Percentiles rank a stretch among this genome's conserved stretches.
Conservation (phyloP, 2,888 invertebrate genomes). For the Macropis europaea region DNA sequence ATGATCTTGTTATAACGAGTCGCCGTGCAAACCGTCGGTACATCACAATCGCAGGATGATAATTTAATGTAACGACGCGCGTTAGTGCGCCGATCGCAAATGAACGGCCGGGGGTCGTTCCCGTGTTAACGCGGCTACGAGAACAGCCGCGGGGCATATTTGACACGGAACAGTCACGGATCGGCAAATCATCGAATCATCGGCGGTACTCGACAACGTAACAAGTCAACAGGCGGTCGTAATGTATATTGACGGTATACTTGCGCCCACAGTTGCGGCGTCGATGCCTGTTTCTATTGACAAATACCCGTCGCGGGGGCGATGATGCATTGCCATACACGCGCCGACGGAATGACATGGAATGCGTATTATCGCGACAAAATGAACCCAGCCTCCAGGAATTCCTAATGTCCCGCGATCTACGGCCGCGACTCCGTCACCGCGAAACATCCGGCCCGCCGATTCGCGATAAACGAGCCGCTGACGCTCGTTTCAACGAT, state of each 20-base stretch:
- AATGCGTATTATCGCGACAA: slow-evolving; percentile 65
- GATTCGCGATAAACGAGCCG: no score
- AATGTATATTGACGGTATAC: slow-evolving; percentile 71
- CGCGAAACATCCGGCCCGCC: no score
- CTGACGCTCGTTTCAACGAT: no score
- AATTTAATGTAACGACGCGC: slow-evolving; percentile 73
- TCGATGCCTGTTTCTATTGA: slow-evolving; percentile 74
- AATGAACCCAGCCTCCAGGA: slow-evolving; percentile 60
- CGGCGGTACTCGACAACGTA: slow-evolving; percentile 77
- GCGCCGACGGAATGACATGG: slow-evolving; percentile 58
- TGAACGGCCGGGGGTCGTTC: slow-evolving; percentile 58
- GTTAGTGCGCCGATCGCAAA: slow-evolving; percentile 66
- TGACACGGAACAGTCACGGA: slow-evolving; percentile 72
- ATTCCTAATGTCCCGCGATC: slow-evolving; percentile 42
- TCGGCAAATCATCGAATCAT: slow-evolving; percentile 77
- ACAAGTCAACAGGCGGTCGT: slow-evolving; percentile 76
- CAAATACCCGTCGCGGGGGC: slow-evolving; percentile 67
- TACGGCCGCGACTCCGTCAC: no score
- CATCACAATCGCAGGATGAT: slow-evolving; percentile 69
- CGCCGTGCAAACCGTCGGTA: slow-evolving; percentile 60
- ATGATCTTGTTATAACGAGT: slow-evolving; percentile 64
- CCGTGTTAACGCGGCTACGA: slow-evolving; percentile 61
- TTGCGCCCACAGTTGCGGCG: slow-evolving; percentile 68
- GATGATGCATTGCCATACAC: slow-evolving; percentile 64
- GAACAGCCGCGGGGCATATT: slow-evolving; percentile 66